Percentiles rank a stretch among this genome's conserved stretches.
These are phyloP conservation scores for Borostomias antarcticus DNA, from an alignment of 2,797 vertebrate species.

Conservation along the genomic window DNA sequence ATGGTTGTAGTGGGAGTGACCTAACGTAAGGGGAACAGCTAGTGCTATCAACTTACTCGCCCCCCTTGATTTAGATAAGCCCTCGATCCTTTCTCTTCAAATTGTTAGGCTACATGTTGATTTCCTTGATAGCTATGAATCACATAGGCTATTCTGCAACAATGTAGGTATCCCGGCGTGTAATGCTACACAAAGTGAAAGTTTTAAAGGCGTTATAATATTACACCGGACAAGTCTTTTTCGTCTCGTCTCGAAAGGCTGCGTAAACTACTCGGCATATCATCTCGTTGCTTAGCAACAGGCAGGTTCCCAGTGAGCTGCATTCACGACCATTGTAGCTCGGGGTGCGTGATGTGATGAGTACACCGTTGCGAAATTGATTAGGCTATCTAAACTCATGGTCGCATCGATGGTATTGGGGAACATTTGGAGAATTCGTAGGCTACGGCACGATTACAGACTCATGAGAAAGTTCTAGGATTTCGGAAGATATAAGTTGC, in stretches of 20 bases:
- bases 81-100: not conserved
- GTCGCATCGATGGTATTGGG: not conserved
- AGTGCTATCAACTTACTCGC: conserved; percentile 52
- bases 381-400: not conserved
- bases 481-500: not conserved
- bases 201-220: not conserved
- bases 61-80: not conserved
- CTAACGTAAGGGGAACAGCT: not conserved
- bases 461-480: too few species aligned
- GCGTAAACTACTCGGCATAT: conserved; percentile 31
- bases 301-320: conserved; percentile 49
- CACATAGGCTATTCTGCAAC: not conserved
- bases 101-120: not conserved
- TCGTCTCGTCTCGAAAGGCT: not conserved
- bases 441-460: too few species aligned
- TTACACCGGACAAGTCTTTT: not conserved
- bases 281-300: conserved; percentile 70
- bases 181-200: not conserved
- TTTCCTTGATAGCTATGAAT: not conserved
- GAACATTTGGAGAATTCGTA: not conserved
- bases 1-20: not conserved
- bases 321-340: conserved; percentile 51
- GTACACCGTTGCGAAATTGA: not conserved
- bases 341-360: not conserved
- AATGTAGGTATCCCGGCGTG: not conserved